Percentiles rank a stretch among this genome's conserved stretches.
Evolutionary conservation across 2,797 vertebrate species (phyloP).

Genomic region (Microctenopoma stevenorrisi): DNA sequence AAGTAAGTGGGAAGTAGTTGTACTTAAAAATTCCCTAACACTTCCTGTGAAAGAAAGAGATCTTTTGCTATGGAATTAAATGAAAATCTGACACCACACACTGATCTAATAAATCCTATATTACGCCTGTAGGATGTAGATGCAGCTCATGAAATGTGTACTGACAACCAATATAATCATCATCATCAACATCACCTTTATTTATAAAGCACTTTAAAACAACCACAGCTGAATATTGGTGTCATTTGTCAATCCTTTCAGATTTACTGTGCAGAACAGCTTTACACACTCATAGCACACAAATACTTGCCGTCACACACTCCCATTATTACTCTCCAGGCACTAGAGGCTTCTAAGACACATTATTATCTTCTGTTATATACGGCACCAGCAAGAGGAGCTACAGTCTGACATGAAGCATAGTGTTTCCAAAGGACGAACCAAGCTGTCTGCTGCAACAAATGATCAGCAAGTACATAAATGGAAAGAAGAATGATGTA

Average conservation of each 20-base stretch:
- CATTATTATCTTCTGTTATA: slow-evolving; percentile 26
- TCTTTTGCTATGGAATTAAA: not conserved
- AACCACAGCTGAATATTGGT: not conserved
- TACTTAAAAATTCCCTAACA: not conserved
- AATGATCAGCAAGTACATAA: slow-evolving; percentile 35
- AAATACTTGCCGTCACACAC: slow-evolving; percentile 15
- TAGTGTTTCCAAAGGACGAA: slow-evolving; percentile 53
- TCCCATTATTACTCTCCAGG: slow-evolving; percentile 33
- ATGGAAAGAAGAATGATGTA: slow-evolving; percentile 63
- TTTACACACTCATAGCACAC: slow-evolving; percentile 10
- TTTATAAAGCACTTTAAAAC: too few species aligned
- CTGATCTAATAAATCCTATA: not conserved
- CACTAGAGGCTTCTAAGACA: slow-evolving; percentile 15
- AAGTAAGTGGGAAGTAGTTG: too few species aligned
- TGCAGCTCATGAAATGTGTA: not conserved
- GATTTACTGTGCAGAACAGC: not conserved
- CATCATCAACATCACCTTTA: too few species aligned
- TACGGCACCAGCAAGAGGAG: slow-evolving; percentile 28
- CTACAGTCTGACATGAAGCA: slow-evolving; percentile 31
- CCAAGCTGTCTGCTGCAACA: slow-evolving; percentile 45
- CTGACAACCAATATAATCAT: not conserved
- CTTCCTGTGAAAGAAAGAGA: not conserved
- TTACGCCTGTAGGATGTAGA: not conserved
- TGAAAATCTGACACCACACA: not conserved
- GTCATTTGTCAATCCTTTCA: slow-evolving; percentile 19